Conservation (phyloP, 2,888 invertebrate genomes). For the Stramonita haemastoma region DNA sequence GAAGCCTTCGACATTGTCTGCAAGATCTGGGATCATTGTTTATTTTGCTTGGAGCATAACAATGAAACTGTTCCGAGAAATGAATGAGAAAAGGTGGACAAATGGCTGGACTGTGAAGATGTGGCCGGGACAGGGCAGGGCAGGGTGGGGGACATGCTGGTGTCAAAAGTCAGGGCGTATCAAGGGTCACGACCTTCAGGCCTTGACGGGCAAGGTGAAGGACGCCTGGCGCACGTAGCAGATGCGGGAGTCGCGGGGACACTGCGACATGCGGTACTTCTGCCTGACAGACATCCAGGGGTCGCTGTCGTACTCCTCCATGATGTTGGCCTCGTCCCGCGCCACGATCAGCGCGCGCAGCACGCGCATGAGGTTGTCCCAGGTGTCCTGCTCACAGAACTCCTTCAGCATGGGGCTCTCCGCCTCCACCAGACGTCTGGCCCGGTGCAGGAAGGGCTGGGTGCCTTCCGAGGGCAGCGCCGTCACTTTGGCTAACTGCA, state of each 20-base stretch:
- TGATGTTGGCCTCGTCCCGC: slow-evolving; percentile 50
- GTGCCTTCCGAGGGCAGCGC: slow-evolving; percentile 44
- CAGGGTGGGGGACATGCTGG: too few relatives aligned
- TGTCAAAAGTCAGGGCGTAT: not conserved
- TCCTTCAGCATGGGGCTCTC: slow-evolving; percentile 53
- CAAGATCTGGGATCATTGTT: too few relatives aligned
- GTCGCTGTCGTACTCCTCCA: slow-evolving; percentile 53
- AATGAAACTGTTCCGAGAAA: too few relatives aligned
- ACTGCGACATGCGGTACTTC: slow-evolving; percentile 50
- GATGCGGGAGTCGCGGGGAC: slow-evolving; percentile 48
- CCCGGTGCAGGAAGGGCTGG: slow-evolving; percentile 46
- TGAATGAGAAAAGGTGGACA: too few relatives aligned
- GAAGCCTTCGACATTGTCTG: too few relatives aligned
- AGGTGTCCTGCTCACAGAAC: slow-evolving; percentile 50
- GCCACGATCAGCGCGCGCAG: slow-evolving; percentile 47
- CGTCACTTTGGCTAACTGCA: slow-evolving; percentile 25
- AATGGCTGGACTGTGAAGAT: too few relatives aligned
- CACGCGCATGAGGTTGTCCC: slow-evolving; percentile 46
- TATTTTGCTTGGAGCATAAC: too few relatives aligned
- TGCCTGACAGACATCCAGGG: slow-evolving; percentile 55
- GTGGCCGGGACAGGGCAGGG: too few relatives aligned
- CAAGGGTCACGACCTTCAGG: slow-evolving; percentile 15
- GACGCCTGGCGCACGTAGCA: slow-evolving; percentile 49
- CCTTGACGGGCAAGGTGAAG: slow-evolving; percentile 46
- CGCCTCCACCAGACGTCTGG: slow-evolving; percentile 51